These are phyloP conservation scores for Fragum sueziense DNA, from an alignment of 2,888 invertebrate species.

Conservation along the genomic window DNA sequence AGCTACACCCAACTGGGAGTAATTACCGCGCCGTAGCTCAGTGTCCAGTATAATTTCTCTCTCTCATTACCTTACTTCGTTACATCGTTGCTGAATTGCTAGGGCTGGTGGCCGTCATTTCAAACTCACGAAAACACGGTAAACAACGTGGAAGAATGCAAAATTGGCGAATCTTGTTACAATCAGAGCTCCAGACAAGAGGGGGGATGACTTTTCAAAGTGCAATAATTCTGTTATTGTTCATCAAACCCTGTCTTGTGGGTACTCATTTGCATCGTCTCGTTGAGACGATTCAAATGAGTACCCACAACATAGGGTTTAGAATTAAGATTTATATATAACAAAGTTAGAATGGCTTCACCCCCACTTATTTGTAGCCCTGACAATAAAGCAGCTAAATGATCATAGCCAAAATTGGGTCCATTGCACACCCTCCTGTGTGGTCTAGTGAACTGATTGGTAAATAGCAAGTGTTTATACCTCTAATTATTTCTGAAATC, in stretches of 20 bases:
- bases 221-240: no score
- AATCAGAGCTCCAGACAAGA: no score
- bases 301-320: background rate
- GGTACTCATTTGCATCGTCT: no score
- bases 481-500: no score
- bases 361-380: no score
- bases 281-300: no score
- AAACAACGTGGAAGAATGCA: background rate
- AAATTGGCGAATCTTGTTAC: background rate
- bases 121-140: constrained; percentile 8
- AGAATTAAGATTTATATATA: no score
- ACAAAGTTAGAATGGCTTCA: no score
- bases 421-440: background rate
- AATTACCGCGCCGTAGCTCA: constrained; percentile 48
- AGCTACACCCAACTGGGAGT: constrained; percentile 44
- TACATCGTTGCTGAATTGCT: background rate
- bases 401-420: background rate
- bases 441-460: background rate
- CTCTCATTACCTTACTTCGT: constrained; percentile 24
- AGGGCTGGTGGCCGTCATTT: constrained; percentile 18
- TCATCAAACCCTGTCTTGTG: no score
- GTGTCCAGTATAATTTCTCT: constrained; percentile 43
- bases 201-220: no score
- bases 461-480: background rate
- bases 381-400: background rate